Evolutionary conservation across 2,797 vertebrate genomes (phyloP).

Genomic region (Nyctibius grandis): DNA sequence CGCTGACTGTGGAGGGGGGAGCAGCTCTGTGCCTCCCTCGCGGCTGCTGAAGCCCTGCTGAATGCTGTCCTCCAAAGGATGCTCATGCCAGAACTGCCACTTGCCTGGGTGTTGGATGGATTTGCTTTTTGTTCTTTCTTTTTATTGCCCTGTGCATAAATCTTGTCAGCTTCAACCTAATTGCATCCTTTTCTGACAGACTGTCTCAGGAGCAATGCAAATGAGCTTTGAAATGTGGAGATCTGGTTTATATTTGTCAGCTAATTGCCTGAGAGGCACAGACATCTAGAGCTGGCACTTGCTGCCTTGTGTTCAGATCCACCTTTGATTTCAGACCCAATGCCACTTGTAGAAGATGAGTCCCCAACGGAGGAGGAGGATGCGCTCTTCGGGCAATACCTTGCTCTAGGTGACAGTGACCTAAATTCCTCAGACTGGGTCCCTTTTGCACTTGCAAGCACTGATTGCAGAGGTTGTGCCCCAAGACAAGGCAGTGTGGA

Average conservation of each 20-base stretch:
- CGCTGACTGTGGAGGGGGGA: not conserved
- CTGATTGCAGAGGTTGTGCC: not conserved
- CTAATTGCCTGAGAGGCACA: constrained; percentile 35
- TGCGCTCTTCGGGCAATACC: not conserved
- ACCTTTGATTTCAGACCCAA: not conserved
- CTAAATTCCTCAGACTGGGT: too few relatives aligned
- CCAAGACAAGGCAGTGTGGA: not conserved
- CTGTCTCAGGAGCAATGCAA: constrained; percentile 61
- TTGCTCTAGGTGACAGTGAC: not conserved
- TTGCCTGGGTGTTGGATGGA: not conserved
- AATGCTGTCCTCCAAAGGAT: not conserved
- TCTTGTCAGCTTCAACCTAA: constrained; percentile 32
- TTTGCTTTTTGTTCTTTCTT: not conserved
- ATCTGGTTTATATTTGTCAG: constrained; percentile 56
- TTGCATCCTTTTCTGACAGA: constrained; percentile 48
- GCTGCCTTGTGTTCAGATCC: not conserved
- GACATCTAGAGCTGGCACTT: constrained; percentile 10
- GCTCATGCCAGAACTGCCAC: not conserved
- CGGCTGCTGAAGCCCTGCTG: not conserved
- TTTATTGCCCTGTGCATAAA: not conserved
- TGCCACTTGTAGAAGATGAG: not conserved
- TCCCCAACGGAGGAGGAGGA: not conserved
- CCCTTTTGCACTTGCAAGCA: not conserved
- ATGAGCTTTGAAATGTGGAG: constrained; percentile 37
- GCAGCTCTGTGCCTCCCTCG: not conserved